phyloP scores from a whole-genome alignment of 2,888 invertebrate species.

The Spicauda simplicius region DNA sequence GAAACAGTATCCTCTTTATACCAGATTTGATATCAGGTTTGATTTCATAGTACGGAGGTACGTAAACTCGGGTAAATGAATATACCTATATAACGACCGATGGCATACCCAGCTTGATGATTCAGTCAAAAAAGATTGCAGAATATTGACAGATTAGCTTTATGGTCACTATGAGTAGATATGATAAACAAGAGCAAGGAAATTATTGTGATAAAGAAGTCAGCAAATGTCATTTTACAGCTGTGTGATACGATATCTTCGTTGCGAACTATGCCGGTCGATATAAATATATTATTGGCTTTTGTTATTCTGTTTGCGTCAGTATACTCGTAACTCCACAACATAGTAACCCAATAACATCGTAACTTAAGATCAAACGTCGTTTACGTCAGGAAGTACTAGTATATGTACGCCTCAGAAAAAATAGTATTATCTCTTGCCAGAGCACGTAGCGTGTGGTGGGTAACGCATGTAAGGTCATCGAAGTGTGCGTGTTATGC shows the following conservation, averaged over 20 bases:
- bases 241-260: conserved; percentile 3
- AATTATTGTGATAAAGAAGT: conserved; percentile 8
- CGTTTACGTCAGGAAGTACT: conserved; percentile 10
- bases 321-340: conserved; percentile 5
- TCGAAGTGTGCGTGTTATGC: conserved; percentile 9
- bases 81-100: too few relatives aligned
- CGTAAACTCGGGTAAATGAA: too few relatives aligned
- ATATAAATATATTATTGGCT: conserved; percentile 20
- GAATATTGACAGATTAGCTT: not conserved
- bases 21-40: too few relatives aligned
- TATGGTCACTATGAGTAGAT: not conserved
- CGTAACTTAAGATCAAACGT: conserved; percentile 14
- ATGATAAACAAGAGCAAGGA: conserved; percentile 6
- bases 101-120: too few relatives aligned
- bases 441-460: not conserved
- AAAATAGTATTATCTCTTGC: conserved; percentile 19
- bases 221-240: not conserved
- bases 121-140: not conserved
- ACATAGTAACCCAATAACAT: conserved; percentile 32
- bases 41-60: too few relatives aligned
- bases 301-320: conserved; percentile 20
- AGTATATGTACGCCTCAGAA: not conserved
- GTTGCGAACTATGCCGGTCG: conserved; percentile 5
- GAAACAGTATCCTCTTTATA: too few relatives aligned
- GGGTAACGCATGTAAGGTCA: conserved; percentile 7